These are phyloP conservation scores for Prionailurus viverrinus DNA, from an alignment of 2,113 vertebrate genomes.

Conservation along the genomic window DNA sequence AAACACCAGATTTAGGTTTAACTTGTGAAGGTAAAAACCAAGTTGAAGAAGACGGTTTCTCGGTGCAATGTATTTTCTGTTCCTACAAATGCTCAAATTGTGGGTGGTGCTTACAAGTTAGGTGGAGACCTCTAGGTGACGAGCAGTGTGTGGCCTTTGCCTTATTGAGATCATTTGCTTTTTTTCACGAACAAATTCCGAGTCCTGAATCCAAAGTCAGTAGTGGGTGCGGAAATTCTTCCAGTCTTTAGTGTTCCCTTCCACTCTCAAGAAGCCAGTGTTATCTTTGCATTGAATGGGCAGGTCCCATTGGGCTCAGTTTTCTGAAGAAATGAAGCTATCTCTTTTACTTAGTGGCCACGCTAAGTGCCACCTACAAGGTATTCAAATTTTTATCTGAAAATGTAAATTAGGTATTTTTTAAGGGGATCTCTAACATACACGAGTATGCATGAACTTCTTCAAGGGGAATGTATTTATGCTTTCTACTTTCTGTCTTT, in stretches of 20 bases:
- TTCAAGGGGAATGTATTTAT: not conserved
- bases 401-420: not conserved
- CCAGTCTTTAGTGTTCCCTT: slow-evolving; percentile 22
- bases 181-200: not conserved
- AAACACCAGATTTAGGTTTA: slow-evolving; percentile 23
- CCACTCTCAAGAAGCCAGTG: not conserved
- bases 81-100: slow-evolving; percentile 24
- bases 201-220: not conserved
- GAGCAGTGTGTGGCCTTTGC: not conserved
- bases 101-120: not conserved
- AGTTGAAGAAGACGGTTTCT: slow-evolving; percentile 42
- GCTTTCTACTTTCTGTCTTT: not conserved
- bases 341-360: not conserved
- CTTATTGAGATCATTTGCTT: not conserved
- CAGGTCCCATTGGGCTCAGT: not conserved
- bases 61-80: not conserved
- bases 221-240: not conserved
- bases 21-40: slow-evolving; percentile 46
- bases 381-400: not conserved
- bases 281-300: not conserved
- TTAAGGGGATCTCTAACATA: not conserved
- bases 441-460: not conserved
- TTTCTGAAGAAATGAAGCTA: not conserved
- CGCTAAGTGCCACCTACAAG: not conserved
- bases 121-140: not conserved